These are phyloP conservation scores for Philopotamus ludificatus DNA, from an alignment of 1,140 invertebrate genomes.

Conservation along the genomic window DNA sequence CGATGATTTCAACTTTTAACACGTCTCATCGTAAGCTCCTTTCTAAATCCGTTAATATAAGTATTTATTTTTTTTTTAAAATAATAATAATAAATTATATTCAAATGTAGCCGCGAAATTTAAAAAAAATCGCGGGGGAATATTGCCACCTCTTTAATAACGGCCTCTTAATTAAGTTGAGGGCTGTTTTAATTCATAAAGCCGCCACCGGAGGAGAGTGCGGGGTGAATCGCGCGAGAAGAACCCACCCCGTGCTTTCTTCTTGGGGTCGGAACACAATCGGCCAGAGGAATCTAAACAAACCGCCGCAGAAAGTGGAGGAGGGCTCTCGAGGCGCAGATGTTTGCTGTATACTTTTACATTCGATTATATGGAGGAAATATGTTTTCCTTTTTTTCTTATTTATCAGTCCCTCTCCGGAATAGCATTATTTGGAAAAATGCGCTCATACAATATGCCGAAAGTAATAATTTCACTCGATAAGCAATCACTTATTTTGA, in stretches of 20 bases:
- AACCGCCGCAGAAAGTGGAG: not conserved
- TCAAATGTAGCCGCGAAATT: too few relatives aligned
- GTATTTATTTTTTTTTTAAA: too few relatives aligned
- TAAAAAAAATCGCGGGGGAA: slow-evolving; percentile 14
- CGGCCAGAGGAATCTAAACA: not conserved
- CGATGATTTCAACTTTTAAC: slow-evolving; percentile 40
- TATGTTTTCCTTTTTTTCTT: not conserved
- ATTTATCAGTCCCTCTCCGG: not conserved
- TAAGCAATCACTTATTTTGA: too few relatives aligned
- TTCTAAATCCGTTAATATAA: too few relatives aligned
- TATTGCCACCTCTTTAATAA: slow-evolving; percentile 35
- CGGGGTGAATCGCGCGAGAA: too few relatives aligned
- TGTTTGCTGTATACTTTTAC: not conserved
- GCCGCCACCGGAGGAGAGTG: slow-evolving; percentile 17
- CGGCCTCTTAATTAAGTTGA: slow-evolving; percentile 41
- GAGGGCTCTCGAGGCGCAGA: not conserved
- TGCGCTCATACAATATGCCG: too few relatives aligned
- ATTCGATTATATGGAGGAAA: not conserved
- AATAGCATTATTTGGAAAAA: too few relatives aligned
- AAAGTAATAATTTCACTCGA: too few relatives aligned
- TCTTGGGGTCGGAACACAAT: not conserved
- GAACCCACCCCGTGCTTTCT: too few relatives aligned
- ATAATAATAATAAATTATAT: slow-evolving; percentile 7
- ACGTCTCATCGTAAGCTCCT: slow-evolving; percentile 33
- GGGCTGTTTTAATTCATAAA: slow-evolving; percentile 42